phyloP scores from a whole-genome alignment of 2,797 vertebrate genomes.

The Toxotes lorentzi region DNA sequence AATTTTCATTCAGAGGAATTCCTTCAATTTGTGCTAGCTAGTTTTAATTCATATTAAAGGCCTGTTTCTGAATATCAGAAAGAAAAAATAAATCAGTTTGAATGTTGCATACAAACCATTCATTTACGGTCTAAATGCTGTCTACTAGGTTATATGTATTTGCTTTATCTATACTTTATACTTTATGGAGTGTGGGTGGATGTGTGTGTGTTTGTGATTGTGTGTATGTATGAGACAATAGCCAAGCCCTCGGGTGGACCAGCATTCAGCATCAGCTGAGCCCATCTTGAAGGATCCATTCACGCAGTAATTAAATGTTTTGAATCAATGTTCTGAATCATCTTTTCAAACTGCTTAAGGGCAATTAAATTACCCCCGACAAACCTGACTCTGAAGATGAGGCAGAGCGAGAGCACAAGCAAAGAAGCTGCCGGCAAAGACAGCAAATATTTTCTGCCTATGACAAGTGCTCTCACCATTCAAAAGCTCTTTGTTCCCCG shows the following conservation, averaged over 20 bases:
- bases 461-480: conserved; percentile 95
- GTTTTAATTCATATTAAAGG: not conserved
- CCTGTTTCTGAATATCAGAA: not conserved
- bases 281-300: conserved; percentile 92
- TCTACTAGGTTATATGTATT: not conserved
- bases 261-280: conserved; percentile 88
- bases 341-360: conserved; percentile 96
- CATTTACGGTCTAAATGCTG: conserved; percentile 10
- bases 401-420: conserved; percentile 82
- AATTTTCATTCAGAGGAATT: conserved; percentile 14
- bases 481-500: conserved; percentile 92
- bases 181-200: conserved; percentile 1
- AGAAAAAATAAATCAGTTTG: conserved; percentile 3
- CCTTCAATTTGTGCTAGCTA: not conserved
- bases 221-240: conserved; percentile 78
- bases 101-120: not conserved
- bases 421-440: conserved; percentile 91
- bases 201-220: conserved; percentile 13
- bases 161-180: not conserved
- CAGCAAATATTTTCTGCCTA: conserved; percentile 89
- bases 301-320: conserved; percentile 98
- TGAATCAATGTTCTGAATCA: conserved; percentile 99
- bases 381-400: conserved; percentile 83
- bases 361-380: conserved; percentile 92
- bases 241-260: conserved; percentile 83